Base-by-base conservation (phyloP, 2,113 vertebrate species). In the Oreochromis spilurus region DNA sequence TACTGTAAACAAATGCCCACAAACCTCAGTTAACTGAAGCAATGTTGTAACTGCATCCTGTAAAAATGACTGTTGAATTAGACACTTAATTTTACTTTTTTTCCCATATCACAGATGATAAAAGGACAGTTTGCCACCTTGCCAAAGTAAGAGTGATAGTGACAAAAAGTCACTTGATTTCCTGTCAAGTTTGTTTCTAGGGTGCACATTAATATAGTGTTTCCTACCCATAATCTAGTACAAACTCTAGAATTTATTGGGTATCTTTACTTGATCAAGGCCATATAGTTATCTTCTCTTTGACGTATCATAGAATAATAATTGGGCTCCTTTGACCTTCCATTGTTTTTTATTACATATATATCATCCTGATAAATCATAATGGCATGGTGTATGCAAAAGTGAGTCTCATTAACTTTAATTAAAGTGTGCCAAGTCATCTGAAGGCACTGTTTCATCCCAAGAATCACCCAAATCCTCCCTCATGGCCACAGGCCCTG, bases 401-500 rank as follows among this genome's bases (percentile, higher is more conserved):
- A 91, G 83, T 91, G 90, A 90, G 86, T 89, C 81, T 91, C 88
- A 88, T 93, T 94, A 91, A 84, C 89, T 92, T 89, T 89, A 91
- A 93, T 95, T 91, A 93, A 79, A 67, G 75, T 67, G 17, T 90
- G 88, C 85, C 88, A 88, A 91, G 77, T 87, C 87, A 86, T 89
- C 62, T 88, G 60, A 83, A 87, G 82, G 87, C 57, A 53, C 62
- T 88, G 86, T 93, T 88, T 89, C 84, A 38, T 94, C 54, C 67
- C 52, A 50, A 60, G 84, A 89, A 84, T 72, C 21, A 14, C 55
- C 81, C 67, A 79, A 31, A 83, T 77, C 88, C 82, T 85, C 16
- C 29, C 79, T 24, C 29, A 4, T 52, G 85, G 62, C 81, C 87
- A 89, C 81, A 65, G 88, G 82, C 91, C 87, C 79, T 84, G 92